phyloP scores from a whole-genome alignment of 2,888 invertebrate species.

The Pecten maximus region DNA sequence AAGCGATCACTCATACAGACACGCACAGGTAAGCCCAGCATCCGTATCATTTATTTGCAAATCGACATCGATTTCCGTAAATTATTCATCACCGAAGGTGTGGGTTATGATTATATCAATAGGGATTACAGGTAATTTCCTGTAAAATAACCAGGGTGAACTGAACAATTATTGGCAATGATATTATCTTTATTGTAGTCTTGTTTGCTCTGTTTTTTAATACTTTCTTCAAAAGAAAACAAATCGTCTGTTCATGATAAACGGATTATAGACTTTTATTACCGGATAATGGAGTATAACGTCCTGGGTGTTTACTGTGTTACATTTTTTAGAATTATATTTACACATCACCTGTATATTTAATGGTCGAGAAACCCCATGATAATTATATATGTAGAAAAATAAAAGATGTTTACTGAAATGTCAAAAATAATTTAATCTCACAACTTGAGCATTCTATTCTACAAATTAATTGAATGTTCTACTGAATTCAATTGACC shows the following conservation, averaged over 20 bases:
- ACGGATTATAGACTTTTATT: not conserved
- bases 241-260: not conserved
- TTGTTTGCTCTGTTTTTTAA: not conserved
- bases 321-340: not conserved
- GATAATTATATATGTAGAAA: no score
- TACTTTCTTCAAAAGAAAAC: not conserved
- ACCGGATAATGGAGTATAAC: not conserved
- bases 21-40: slow-evolving; percentile 29
- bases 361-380: no score
- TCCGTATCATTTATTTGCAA: slow-evolving; percentile 21
- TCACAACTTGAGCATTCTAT: no score
- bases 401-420: no score
- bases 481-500: no score
- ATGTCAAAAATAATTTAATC: no score
- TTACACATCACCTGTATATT: not conserved
- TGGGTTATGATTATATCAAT: not conserved
- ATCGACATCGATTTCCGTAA: slow-evolving; percentile 11
- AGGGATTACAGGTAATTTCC: slow-evolving; percentile 23
- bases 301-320: not conserved
- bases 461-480: no score
- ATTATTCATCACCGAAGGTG: slow-evolving; percentile 24
- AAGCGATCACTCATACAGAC: slow-evolving; percentile 8
- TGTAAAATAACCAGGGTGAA: not conserved
- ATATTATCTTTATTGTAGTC: not conserved
- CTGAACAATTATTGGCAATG: slow-evolving; percentile 4